These are phyloP conservation scores for Gibbula magus DNA, from an alignment of 2,888 invertebrate genomes.

Conservation along the genomic window DNA sequence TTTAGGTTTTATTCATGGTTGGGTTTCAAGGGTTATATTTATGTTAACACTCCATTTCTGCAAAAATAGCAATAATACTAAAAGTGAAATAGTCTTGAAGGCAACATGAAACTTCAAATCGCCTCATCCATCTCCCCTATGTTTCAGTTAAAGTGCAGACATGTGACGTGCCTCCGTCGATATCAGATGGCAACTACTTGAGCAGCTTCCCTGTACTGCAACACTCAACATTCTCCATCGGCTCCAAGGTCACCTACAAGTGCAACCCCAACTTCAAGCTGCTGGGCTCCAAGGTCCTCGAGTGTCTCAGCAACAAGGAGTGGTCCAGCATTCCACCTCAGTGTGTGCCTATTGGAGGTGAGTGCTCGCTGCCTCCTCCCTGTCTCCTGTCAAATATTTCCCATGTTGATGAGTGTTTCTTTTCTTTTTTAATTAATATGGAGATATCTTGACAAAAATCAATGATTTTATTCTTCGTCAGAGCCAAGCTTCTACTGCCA, in stretches of 20 bases:
- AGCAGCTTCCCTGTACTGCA: conserved; percentile 22
- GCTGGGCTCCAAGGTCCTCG: conserved; percentile 85
- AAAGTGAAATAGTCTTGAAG: too few relatives aligned
- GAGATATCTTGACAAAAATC: not conserved
- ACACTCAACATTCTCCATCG: conserved; percentile 44
- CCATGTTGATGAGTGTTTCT: not conserved
- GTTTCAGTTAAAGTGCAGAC: conserved; percentile 46
- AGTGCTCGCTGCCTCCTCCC: not conserved
- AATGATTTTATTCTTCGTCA: conserved; percentile 41
- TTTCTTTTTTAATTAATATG: not conserved
- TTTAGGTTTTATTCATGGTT: too few relatives aligned
- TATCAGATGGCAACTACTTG: conserved; percentile 55
- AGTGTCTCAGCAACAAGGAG: conserved; percentile 77
- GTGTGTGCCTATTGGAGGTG: conserved; percentile 40
- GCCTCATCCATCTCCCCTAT: too few relatives aligned
- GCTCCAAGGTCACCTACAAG: conserved; percentile 81
- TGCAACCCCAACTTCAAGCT: conserved; percentile 88
- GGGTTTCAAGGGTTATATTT: too few relatives aligned
- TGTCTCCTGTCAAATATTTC: not conserved
- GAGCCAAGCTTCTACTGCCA: conserved; percentile 52
- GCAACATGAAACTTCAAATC: too few relatives aligned
- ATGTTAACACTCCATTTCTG: too few relatives aligned
- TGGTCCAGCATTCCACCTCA: conserved; percentile 45
- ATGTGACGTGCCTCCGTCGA: conserved; percentile 51
- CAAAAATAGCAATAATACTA: too few relatives aligned